Conservation (phyloP, 2,797 vertebrate species). For the Phaenicophaeus curvirostris region DNA sequence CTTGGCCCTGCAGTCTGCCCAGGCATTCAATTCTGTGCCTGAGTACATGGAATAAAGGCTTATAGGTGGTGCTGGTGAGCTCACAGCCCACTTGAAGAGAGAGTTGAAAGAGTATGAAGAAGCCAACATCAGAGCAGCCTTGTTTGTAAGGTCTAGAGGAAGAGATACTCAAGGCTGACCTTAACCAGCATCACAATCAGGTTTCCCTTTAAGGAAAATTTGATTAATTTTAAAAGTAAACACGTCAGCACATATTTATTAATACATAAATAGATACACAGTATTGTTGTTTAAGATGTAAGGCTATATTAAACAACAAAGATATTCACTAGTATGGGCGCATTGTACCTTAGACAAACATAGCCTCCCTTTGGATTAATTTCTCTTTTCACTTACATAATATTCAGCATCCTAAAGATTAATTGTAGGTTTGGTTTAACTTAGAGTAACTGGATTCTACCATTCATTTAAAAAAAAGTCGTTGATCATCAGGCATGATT, state of each 20-base stretch:
- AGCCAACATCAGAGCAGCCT: neutral
- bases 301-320: neutral
- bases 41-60: neutral
- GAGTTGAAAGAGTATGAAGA: neutral
- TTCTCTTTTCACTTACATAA: neutral
- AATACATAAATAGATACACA: neutral
- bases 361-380: neutral
- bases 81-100: neutral
- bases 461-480: neutral
- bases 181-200: neutral
- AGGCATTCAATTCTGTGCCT: neutral
- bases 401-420: neutral
- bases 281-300: neutral
- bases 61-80: neutral
- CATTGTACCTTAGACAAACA: fast-evolving
- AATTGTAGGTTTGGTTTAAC: neutral
- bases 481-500: neutral
- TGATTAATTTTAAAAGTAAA: neutral
- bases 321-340: neutral
- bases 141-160: neutral
- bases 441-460: neutral
- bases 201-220: neutral
- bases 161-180: neutral
- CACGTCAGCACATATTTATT: neutral
- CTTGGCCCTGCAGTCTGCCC: neutral